Evolutionary conservation across 2,113 vertebrate genomes (phyloP).

Genomic region (Albula glossodonta): DNA sequence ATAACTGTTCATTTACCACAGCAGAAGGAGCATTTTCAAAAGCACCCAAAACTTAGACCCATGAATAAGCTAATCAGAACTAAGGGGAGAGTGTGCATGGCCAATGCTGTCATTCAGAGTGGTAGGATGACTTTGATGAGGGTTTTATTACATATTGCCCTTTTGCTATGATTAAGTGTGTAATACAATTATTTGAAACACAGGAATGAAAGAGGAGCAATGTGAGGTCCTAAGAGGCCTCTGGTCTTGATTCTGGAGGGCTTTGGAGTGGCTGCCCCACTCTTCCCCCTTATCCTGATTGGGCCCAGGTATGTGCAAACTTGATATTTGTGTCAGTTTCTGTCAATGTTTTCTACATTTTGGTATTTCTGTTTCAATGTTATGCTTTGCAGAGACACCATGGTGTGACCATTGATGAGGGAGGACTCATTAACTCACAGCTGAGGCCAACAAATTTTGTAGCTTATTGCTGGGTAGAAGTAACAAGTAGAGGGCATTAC

Average conservation of each 20-base stretch:
- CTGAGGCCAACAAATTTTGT: neutral
- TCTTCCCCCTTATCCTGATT: neutral
- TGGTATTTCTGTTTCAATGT: neutral
- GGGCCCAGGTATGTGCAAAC: neutral
- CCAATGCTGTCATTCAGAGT: slow-evolving; percentile 36
- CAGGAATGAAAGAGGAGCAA: slow-evolving; percentile 64
- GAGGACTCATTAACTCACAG: neutral
- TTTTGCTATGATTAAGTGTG: slow-evolving; percentile 72
- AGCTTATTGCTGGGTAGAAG: neutral
- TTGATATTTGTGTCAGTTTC: neutral
- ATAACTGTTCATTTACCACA: slow-evolving; percentile 49
- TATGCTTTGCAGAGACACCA: neutral
- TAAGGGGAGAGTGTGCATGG: slow-evolving; percentile 4
- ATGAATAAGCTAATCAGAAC: slow-evolving; percentile 47
- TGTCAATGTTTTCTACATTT: neutral
- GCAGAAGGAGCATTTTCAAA: slow-evolving; percentile 33
- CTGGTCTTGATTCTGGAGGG: neutral
- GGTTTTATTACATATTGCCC: slow-evolving; percentile 56
- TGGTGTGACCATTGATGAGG: neutral
- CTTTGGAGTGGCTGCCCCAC: neutral
- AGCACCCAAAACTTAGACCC: slow-evolving; percentile 17
- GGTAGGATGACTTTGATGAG: slow-evolving; percentile 31
- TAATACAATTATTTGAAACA: slow-evolving; percentile 68
- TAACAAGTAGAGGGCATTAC: neutral
- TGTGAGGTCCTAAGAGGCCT: neutral